phyloP scores from a whole-genome alignment of 2,888 invertebrate genomes.

The Sabellastarte sp. region DNA sequence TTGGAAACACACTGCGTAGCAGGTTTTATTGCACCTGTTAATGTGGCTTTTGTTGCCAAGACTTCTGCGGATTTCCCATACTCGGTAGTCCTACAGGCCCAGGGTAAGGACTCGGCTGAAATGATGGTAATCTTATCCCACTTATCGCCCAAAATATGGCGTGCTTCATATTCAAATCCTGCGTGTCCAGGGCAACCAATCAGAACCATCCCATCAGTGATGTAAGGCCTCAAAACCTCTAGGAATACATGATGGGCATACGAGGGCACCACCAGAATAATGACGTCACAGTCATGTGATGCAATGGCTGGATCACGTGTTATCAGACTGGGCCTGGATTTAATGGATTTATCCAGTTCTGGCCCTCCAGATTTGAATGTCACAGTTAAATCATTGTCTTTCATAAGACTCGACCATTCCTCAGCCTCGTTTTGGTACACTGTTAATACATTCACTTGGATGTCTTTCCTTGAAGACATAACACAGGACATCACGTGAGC shows the following conservation, averaged over 20 bases:
- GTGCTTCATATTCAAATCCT: constrained; percentile 40
- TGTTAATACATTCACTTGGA: constrained; percentile 34
- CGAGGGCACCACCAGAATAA: constrained; percentile 41
- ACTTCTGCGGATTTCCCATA: constrained; percentile 37
- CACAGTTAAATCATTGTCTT: constrained; percentile 27
- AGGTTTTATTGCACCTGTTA: constrained; percentile 31
- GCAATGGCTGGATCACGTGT: constrained; percentile 37
- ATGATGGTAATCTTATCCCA: constrained; percentile 31
- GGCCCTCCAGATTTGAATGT: constrained; percentile 11
- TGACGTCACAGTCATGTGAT: constrained; percentile 33
- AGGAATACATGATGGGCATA: constrained; percentile 43
- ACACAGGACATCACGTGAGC: constrained; percentile 38
- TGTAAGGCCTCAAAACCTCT: constrained; percentile 29
- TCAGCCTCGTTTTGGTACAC: constrained; percentile 41
- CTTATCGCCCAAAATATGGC: constrained; percentile 29
- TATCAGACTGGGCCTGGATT: constrained; percentile 34
- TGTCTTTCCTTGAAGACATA: constrained; percentile 27
- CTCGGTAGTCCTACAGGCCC: constrained; percentile 42
- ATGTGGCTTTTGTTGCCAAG: constrained; percentile 35
- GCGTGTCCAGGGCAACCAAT: constrained; percentile 44
- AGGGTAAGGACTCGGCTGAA: constrained; percentile 39
- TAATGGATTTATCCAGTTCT: neutral
- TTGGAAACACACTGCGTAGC: constrained; percentile 12
- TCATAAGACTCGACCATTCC: constrained; percentile 34
- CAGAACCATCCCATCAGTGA: constrained; percentile 35